These are phyloP conservation scores for Thalassaphorura encarpata DNA, from an alignment of 1,140 invertebrate species.

Conservation along the genomic window DNA sequence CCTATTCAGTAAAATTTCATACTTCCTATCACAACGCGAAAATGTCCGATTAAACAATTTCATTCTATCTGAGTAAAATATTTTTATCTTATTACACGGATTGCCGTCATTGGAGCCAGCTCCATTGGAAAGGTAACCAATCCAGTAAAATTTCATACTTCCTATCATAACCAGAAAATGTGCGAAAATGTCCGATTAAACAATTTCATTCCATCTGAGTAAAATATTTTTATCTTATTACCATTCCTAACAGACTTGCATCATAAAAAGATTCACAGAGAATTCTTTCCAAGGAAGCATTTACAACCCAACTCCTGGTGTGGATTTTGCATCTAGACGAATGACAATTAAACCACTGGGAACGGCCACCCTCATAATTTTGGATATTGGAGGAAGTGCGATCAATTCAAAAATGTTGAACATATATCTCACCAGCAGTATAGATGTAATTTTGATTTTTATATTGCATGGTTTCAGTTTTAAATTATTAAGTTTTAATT, in stretches of 20 bases:
- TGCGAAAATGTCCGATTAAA: too few species aligned
- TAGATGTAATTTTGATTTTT: constrained; percentile 25
- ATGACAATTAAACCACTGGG: constrained; percentile 22
- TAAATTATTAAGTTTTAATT: too few species aligned
- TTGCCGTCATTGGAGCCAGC: constrained; percentile 21
- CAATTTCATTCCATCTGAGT: too few species aligned
- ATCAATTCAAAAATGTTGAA: constrained; percentile 30
- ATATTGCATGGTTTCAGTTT: background rate
- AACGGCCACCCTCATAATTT: constrained; percentile 26
- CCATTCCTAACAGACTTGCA: constrained; percentile 22
- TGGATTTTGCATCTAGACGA: constrained; percentile 26
- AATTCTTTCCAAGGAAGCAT: constrained; percentile 31
- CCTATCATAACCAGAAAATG: too few species aligned
- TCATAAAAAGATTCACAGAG: constrained; percentile 28
- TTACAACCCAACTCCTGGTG: constrained; percentile 27
- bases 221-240: too few species aligned
- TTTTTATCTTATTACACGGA: constrained; percentile 7
- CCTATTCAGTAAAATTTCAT: too few species aligned
- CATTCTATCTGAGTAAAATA: too few species aligned
- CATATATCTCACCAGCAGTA: constrained; percentile 24
- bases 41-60: too few species aligned
- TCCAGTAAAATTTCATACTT: too few species aligned
- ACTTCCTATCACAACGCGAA: too few species aligned
- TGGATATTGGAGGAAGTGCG: constrained; percentile 26
- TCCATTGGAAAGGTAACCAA: constrained; percentile 28